Percentiles rank a stretch among this genome's conserved stretches.
phyloP scores from a whole-genome alignment of 1,140 invertebrate species.

The Dendrolimus punctatus region DNA sequence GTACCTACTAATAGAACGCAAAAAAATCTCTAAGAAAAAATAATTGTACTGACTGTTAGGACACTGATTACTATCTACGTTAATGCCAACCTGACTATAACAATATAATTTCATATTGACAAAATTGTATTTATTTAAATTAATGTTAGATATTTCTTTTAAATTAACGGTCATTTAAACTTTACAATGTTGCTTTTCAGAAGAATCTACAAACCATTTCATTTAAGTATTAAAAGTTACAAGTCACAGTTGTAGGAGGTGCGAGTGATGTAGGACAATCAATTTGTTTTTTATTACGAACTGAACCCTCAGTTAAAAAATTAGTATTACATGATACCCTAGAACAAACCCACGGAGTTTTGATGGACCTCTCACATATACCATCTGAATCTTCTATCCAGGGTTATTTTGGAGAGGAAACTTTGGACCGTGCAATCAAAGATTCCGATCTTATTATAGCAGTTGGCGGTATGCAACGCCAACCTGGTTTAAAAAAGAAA shows the following conservation, averaged over 20 bases:
- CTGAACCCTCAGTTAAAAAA: conserved; percentile 28
- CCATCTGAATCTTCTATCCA: conserved; percentile 26
- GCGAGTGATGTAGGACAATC: conserved; percentile 40
- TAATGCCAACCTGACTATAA: too few species aligned
- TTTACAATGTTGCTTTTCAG: conserved; percentile 6
- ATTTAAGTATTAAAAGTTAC: conserved; percentile 13
- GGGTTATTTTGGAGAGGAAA: conserved; percentile 27
- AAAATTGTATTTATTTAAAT: too few species aligned
- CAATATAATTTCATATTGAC: too few species aligned
- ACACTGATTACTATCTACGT: too few species aligned
- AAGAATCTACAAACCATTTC: conserved; percentile 5
- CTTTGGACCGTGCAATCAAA: conserved; percentile 34
- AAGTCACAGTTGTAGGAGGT: conserved; percentile 38
- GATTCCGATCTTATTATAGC: conserved; percentile 76
- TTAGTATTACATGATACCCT: conserved; percentile 31
- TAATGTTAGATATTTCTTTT: neutral
- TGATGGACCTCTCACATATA: conserved; percentile 39
- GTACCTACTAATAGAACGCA: too few species aligned
- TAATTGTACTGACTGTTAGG: too few species aligned
- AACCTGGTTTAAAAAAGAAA: conserved; percentile 74
- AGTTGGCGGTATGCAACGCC: conserved; percentile 78
- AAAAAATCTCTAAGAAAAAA: too few species aligned
- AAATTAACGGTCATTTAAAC: neutral
- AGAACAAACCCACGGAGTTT: conserved; percentile 24
- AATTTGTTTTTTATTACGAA: conserved; percentile 28